phyloP scores from a whole-genome alignment of 2,797 vertebrate species.

The Argyrosomus regius region DNA sequence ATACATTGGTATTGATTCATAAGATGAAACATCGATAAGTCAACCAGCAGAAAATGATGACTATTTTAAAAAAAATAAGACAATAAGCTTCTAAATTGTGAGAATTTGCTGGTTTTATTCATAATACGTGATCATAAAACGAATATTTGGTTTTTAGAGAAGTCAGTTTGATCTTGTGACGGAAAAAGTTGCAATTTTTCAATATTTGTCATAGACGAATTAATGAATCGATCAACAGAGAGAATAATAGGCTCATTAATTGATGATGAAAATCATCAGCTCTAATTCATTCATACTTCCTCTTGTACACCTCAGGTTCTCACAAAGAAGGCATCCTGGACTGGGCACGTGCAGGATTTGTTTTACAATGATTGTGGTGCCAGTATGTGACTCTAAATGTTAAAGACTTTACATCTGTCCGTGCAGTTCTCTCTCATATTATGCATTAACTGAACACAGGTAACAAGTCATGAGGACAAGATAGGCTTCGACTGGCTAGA shows the following conservation, averaged over 20 bases:
- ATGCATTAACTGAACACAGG: slow-evolving; percentile 47
- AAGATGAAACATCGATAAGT: not conserved
- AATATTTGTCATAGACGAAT: not conserved
- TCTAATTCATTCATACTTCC: slow-evolving; percentile 3
- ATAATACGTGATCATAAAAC: not conserved
- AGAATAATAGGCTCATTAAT: slow-evolving; percentile 5
- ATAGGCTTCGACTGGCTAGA: slow-evolving; percentile 9
- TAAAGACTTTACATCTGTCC: not conserved
- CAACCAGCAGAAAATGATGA: not conserved
- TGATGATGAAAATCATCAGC: not conserved
- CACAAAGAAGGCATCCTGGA: slow-evolving; percentile 44
- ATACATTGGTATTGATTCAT: not conserved
- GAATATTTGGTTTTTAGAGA: slow-evolving; percentile 18
- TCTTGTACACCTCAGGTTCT: slow-evolving; percentile 50
- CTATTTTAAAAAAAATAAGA: not conserved
- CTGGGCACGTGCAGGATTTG: slow-evolving; percentile 46
- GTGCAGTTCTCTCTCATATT: slow-evolving; percentile 25
- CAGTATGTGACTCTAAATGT: slow-evolving; percentile 21
- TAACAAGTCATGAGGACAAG: slow-evolving; percentile 38
- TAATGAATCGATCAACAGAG: not conserved
- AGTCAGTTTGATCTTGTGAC: not conserved
- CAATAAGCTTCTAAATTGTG: not conserved
- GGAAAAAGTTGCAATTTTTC: not conserved
- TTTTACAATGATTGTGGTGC: slow-evolving; percentile 24
- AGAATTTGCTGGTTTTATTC: slow-evolving; percentile 11